These are phyloP conservation scores for Mayetiola destructor DNA, from an alignment of 2,888 invertebrate genomes.

Conservation along the genomic window DNA sequence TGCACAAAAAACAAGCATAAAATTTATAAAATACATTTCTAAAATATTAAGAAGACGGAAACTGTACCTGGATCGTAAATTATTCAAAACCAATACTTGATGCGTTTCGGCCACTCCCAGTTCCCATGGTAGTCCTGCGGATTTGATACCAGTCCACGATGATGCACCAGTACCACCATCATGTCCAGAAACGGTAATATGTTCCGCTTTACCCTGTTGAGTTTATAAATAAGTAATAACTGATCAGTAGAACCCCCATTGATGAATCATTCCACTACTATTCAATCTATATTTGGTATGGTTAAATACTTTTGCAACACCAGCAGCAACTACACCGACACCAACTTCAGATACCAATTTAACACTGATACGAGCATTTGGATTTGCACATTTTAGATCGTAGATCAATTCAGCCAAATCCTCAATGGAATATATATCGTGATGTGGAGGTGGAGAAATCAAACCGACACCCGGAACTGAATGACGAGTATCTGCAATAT, in stretches of 20 bases:
- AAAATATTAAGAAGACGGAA: neutral
- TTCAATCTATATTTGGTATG: neutral
- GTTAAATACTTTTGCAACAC: constrained; percentile 73
- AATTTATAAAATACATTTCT: neutral
- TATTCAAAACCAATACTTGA: constrained; percentile 87
- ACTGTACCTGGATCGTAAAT: constrained; percentile 56
- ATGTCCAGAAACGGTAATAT: constrained; percentile 96
- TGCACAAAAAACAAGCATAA: neutral
- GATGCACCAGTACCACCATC: constrained; percentile 99
- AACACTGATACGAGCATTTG: constrained; percentile 85
- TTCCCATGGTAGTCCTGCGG: constrained; percentile 97
- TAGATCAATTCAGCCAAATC: constrained; percentile 96
- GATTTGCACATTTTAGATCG: constrained; percentile 95
- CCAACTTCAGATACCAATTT: constrained; percentile 98
- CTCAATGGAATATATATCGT: constrained; percentile 99
- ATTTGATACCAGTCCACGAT: constrained; percentile 98
- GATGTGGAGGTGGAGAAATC: constrained; percentile 98
- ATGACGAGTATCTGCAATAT: constrained; percentile 77
- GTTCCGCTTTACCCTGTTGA: constrained; percentile 84
- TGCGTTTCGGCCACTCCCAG: constrained; percentile 96
- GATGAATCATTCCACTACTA: neutral
- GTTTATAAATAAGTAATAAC: constrained; percentile 5
- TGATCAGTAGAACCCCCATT: neutral
- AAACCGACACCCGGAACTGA: constrained; percentile 94
- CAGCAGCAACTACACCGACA: constrained; percentile 97